Percentiles rank a stretch among this genome's conserved stretches.
Evolutionary conservation across 2,113 vertebrate species (phyloP).

Genomic region (Melanerpes formicivorus): DNA sequence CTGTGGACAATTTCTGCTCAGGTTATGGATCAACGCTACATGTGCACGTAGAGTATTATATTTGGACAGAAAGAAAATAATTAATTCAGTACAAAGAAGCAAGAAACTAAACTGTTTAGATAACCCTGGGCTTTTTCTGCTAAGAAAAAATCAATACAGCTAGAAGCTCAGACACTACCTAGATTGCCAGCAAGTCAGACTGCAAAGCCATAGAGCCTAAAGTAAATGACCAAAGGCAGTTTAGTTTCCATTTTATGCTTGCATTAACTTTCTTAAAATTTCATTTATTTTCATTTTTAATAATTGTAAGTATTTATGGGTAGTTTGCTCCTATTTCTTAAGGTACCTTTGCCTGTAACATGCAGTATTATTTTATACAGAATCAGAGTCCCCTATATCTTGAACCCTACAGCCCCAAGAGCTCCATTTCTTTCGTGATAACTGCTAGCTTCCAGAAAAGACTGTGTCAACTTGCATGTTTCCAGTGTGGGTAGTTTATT

Average conservation of each 20-base stretch:
- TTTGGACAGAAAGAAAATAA: constrained; percentile 40
- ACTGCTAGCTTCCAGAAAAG: neutral
- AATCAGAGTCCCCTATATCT: neutral
- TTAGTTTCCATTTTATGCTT: neutral
- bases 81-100: constrained; percentile 36
- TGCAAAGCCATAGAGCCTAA: neutral
- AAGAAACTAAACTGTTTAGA: constrained; percentile 58
- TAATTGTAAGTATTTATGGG: neutral
- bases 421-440: neutral
- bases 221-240: neutral
- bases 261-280: neutral
- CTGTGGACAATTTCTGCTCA: neutral
- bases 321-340: neutral
- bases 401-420: neutral
- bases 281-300: neutral
- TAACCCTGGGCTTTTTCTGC: constrained; percentile 61
- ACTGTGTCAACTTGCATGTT: neutral
- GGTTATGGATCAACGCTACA: neutral
- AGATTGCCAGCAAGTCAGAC: neutral
- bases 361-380: neutral
- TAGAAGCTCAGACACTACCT: constrained; percentile 27
- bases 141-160: constrained; percentile 55
- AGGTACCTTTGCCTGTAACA: neutral
- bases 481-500: neutral
- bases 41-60: neutral